A percentile compares a stretch with the other conserved stretches of the same genome.
phyloP scores from a whole-genome alignment of 2,888 invertebrate species.

The Ctenicera cuprea region DNA sequence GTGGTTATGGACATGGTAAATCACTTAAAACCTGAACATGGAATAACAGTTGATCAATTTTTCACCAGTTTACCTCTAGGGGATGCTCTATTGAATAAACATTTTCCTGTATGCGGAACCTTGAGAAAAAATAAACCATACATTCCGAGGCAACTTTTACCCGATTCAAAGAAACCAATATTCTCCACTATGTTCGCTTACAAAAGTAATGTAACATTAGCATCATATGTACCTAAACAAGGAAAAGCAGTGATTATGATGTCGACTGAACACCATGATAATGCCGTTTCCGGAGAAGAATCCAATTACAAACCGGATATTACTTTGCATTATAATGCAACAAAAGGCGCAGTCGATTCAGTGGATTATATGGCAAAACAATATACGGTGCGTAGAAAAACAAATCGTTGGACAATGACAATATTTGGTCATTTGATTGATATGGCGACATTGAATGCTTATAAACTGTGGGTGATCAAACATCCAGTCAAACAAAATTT shows the following conservation, averaged over 20 bases:
- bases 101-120: constrained; percentile 33
- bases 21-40: constrained; percentile 19
- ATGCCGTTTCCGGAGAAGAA: background rate
- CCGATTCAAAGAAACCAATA: background rate
- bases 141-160: constrained; percentile 13
- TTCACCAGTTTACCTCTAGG: constrained; percentile 34
- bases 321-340: constrained; percentile 4
- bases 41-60: constrained; percentile 44
- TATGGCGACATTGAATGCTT: constrained; percentile 6
- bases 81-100: constrained; percentile 15
- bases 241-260: background rate
- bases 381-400: background rate
- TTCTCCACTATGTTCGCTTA: background rate
- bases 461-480: background rate
- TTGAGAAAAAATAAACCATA: constrained; percentile 37
- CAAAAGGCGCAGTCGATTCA: background rate
- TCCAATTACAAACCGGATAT: constrained; percentile 3
- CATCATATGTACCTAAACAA: background rate
- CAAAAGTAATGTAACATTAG: constrained; percentile 9
- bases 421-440: constrained; percentile 6
- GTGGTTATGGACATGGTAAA: constrained; percentile 38
- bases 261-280: background rate
- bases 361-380: background rate
- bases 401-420: background rate
- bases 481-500: background rate